Evolutionary conservation across 1,140 invertebrate species (phyloP).

Genomic region (Scaptomyza pallida): DNA sequence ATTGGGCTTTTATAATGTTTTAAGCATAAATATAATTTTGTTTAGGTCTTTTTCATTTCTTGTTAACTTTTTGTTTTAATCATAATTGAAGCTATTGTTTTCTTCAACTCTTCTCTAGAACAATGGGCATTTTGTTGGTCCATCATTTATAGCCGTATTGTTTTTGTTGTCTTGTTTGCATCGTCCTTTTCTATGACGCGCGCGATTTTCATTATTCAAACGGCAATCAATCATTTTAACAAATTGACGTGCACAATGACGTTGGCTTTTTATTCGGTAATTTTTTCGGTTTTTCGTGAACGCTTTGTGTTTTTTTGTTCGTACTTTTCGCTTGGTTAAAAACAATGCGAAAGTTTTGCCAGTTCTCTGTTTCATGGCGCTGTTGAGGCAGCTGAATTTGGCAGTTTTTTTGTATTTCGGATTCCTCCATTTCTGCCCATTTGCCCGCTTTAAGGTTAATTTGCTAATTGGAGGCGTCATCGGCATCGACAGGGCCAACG

Average conservation of each 20-base stretch:
- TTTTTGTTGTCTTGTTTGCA: slow-evolving; percentile 35
- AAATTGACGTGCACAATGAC: slow-evolving; percentile 81
- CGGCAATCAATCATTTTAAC: slow-evolving; percentile 81
- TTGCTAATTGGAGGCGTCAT: slow-evolving; percentile 82
- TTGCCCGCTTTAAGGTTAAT: slow-evolving; percentile 69
- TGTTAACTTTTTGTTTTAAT: too few species aligned
- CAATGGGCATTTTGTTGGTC: slow-evolving; percentile 26
- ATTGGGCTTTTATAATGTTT: neutral
- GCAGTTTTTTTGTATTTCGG: slow-evolving; percentile 71
- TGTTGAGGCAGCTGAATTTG: slow-evolving; percentile 71
- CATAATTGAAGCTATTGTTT: neutral
- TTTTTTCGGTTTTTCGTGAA: slow-evolving; percentile 3
- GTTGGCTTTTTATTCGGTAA: slow-evolving; percentile 60
- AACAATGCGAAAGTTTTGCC: slow-evolving; percentile 70
- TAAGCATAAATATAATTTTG: neutral
- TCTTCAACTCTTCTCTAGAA: neutral
- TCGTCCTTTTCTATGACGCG: slow-evolving; percentile 67
- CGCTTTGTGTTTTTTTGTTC: slow-evolving; percentile 28
- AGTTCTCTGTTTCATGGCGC: slow-evolving; percentile 21
- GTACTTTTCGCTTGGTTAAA: slow-evolving; percentile 45
- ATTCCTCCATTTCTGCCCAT: slow-evolving; percentile 44
- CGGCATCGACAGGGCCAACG: slow-evolving; percentile 55
- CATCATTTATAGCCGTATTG: slow-evolving; percentile 15
- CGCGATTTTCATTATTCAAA: slow-evolving; percentile 80
- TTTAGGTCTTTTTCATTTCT: neutral